Evolutionary conservation across 2,797 vertebrate genomes (phyloP), one percentile per base, ranked within the genome.

Genomic region (Mus minutoides): DNA sequence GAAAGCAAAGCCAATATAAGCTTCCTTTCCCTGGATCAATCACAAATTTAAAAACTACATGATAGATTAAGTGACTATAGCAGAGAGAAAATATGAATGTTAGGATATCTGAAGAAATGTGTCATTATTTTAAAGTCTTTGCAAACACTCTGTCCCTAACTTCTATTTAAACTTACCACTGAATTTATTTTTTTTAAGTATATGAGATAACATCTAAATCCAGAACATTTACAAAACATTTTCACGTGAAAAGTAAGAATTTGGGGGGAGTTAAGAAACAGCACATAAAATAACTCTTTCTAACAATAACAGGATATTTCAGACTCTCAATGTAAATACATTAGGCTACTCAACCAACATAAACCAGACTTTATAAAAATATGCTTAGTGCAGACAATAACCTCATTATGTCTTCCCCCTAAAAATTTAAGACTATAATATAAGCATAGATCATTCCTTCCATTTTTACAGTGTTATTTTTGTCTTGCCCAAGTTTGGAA

Each of bases 291-390:
- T 87, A 93, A 89, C 14, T 87, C 56, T 80, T 89, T 94, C 88
- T 87, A 92, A 94, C 24, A 89, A 83, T 94, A 95, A 90, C 88
- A 96, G 56, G 37, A 94, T 84, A 90, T 84, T 95, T 97, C 88
- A 94, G 96, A 94, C 84, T 67, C 67, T 96, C 64, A 87, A 49
- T 75, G n/a, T 69, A 94, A 95, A 96, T 71, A 79, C 54, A 88
- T 79, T 87, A 94, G 13, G 14, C 82, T 92, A 78, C 13, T 94
- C 69, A 86, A 78, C 52, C 40, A 96, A 93, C 22, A 64, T 56
- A 94, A 93, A 92, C 71, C 76, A 95, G 83, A 95, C 17, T 49
- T 88, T 90, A 90, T 67, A 77, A 96, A 91, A 92, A 91, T 86
- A 62, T 94, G 88, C 89, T 95, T 49, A 85, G 14, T 52, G n/a